Evolutionary conservation across 1,140 invertebrate species (phyloP).

Genomic region (Anastrepha obliqua): DNA sequence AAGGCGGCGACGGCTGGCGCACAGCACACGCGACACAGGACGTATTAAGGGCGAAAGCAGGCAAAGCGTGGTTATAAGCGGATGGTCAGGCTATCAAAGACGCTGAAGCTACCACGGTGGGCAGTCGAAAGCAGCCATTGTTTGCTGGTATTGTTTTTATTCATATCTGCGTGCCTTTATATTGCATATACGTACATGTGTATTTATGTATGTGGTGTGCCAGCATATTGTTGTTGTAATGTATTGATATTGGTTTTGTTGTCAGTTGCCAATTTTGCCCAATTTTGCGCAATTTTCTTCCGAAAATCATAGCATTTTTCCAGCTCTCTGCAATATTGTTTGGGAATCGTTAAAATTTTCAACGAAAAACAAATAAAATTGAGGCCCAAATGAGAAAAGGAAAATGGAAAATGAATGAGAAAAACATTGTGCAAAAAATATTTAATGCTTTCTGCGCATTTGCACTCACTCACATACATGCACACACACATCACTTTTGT

Average conservation of each 20-base stretch:
- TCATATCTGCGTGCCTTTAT: not conserved
- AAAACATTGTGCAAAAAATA: conserved; percentile 26
- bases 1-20: not conserved
- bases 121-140: not conserved
- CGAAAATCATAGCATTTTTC: not conserved
- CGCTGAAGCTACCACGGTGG: not conserved
- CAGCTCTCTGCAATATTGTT: not conserved
- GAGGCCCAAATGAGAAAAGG: not conserved
- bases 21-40: not conserved
- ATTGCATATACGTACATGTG: not conserved
- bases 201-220: not conserved
- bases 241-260: conserved; percentile 6
- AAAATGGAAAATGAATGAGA: conserved; percentile 19
- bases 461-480: not conserved
- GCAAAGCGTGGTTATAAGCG: not conserved
- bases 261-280: not conserved
- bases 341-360: conserved; percentile 19
- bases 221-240: not conserved
- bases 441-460: conserved; percentile 15
- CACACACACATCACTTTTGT: not conserved
- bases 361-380: not conserved
- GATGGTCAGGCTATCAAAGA: conserved; percentile 2
- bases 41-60: not conserved
- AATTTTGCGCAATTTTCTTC: not conserved
- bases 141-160: not conserved